Evolutionary conservation across 2,888 invertebrate species (phyloP), one percentile per base, ranked within the genome.

Genomic region (Spodoptera littoralis): DNA sequence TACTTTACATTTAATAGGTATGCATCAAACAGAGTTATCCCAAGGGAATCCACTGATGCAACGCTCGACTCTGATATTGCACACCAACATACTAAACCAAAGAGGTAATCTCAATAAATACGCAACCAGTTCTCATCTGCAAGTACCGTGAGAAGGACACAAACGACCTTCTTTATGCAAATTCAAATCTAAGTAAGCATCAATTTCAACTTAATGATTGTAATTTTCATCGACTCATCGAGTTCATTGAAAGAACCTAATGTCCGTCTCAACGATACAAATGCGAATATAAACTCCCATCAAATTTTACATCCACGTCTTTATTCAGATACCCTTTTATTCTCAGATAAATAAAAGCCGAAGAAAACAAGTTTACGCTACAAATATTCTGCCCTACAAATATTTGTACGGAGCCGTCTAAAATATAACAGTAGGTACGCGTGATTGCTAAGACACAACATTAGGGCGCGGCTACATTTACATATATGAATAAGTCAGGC

Each of bases 401-500:
- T 71, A 70, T 69, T 60, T 56, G 52, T 67, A 59, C 54, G 63
- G 68, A 64, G 64, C 61, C 41, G 22, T 55, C 57, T 65, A 70
- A 75, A 76, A 73, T 53, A 56, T 36, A 70, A 53, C 52, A 56
- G 57, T 36, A 36, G 70, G 73, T 73, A 64, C 67, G 67, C 53
- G 70, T 77, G 79, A 81, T 81, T 81, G 73, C 73, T 65, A 72
- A 73, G 72, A 72, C 71, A 68, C 69, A 67, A 68, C 73, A 73
- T 77, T 76, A 82, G 73, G 70, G 47, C 66, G 66, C 60, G 54
- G 65, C 42, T 67, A 68, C 71, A 81, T 82, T 81, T 78, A 70
- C 81, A 82, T 82, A 81, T 54, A 82, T 79, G 79, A 81, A 82
- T 80, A 78, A 73, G 60, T 67, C 68, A 64, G 51, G 65, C 61